Evolutionary conservation across 2,797 vertebrate species (phyloP).

Genomic region (Echiichthys vipera): DNA sequence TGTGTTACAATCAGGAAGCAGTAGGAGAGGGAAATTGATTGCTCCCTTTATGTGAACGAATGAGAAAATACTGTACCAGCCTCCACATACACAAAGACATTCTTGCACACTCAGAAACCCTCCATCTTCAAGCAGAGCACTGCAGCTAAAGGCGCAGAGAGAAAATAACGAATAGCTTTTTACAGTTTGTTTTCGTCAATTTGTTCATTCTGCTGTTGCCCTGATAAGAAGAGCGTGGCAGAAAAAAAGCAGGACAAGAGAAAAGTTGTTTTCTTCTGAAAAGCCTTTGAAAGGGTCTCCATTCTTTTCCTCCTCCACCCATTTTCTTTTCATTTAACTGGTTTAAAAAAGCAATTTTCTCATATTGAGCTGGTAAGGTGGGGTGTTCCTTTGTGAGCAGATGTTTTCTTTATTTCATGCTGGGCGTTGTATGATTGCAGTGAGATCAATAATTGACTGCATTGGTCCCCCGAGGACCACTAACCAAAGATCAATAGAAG

Average conservation of each 20-base stretch:
- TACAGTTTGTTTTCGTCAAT: constrained; percentile 50
- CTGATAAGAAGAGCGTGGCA: constrained; percentile 55
- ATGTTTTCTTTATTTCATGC: constrained; percentile 64
- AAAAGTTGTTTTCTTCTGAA: constrained; percentile 45
- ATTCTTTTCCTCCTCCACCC: constrained; percentile 3
- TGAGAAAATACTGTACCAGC: constrained; percentile 66
- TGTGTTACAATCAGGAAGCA: constrained; percentile 67
- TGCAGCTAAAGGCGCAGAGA: constrained; percentile 27
- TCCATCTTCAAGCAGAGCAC: constrained; percentile 40
- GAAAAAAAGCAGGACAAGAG: constrained; percentile 44
- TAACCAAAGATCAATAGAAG: constrained; percentile 69
- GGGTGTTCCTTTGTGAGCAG: constrained; percentile 57
- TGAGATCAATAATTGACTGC: constrained; percentile 72
- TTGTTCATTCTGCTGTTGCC: constrained; percentile 50
- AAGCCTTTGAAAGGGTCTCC: constrained; percentile 20
- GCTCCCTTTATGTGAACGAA: constrained; percentile 76
- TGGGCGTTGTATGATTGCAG: constrained; percentile 66
- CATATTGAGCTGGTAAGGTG: constrained; percentile 43
- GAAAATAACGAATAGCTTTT: constrained; percentile 47
- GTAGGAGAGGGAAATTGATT: constrained; percentile 79
- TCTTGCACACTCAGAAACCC: constrained; percentile 9
- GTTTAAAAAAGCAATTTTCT: constrained; percentile 58
- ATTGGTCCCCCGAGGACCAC: constrained; percentile 59
- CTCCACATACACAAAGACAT: constrained; percentile 27
- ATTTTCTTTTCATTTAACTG: constrained; percentile 47